phyloP scores from a whole-genome alignment of 2,888 invertebrate species.

The Tenthredo mesomela region DNA sequence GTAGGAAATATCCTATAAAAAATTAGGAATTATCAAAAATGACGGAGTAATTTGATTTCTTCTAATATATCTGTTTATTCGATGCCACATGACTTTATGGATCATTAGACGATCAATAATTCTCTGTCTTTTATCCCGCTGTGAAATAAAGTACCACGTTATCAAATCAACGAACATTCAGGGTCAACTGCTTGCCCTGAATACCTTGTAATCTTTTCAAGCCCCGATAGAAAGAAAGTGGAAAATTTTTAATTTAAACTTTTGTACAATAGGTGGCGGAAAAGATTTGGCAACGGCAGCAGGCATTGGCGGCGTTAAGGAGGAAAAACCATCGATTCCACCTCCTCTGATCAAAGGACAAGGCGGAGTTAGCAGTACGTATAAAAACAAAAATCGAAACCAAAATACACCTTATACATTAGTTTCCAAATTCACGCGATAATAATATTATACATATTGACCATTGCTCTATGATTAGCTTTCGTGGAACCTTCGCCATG shows the following conservation, averaged over 20 bases:
- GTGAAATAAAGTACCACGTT: constrained; percentile 2
- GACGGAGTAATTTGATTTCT: not conserved
- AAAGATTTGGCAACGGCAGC: constrained; percentile 92
- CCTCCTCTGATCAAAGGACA: constrained; percentile 64
- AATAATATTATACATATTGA: not conserved
- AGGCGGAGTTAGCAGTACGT: constrained; percentile 68
- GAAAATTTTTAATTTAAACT: not conserved
- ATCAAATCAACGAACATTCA: not conserved
- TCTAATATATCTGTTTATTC: not conserved
- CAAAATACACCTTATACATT: not conserved
- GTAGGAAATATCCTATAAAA: not conserved
- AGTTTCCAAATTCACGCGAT: not conserved
- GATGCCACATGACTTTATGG: not conserved
- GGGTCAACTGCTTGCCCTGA: constrained; percentile 6
- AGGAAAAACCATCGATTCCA: constrained; percentile 76
- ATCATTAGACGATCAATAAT: not conserved
- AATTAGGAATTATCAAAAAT: not conserved
- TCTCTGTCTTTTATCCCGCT: not conserved
- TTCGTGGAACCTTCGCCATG: constrained; percentile 48
- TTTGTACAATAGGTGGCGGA: constrained; percentile 85
- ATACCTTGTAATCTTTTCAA: not conserved
- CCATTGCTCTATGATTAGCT: not conserved
- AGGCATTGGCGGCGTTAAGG: constrained; percentile 82
- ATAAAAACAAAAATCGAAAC: not conserved
- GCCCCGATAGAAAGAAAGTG: not conserved